phyloP scores from a whole-genome alignment of 2,797 vertebrate species.

The Siniperca scherzeri region DNA sequence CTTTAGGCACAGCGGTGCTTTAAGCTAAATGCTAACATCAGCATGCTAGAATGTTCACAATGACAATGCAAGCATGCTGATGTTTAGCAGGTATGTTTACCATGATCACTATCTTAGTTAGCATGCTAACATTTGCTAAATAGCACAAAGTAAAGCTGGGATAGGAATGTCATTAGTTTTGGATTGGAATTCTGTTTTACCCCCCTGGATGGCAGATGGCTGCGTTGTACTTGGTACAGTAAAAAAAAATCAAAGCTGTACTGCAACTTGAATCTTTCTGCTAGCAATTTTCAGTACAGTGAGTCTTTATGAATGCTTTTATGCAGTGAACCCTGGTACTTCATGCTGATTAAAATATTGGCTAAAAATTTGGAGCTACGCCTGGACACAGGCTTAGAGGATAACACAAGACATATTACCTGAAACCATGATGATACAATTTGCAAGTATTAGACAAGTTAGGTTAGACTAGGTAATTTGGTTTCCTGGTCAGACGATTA shows the following conservation, averaged over 20 bases:
- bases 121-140: neutral
- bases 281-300: neutral
- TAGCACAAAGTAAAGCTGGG: neutral
- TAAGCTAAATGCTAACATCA: no score
- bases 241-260: neutral
- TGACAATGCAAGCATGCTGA: neutral
- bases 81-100: neutral
- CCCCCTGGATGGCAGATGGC: neutral
- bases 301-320: neutral
- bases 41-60: neutral
- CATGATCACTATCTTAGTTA: neutral
- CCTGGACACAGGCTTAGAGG: slow-evolving; percentile 1
- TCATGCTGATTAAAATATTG: slow-evolving; percentile 8
- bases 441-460: slow-evolving; percentile 11
- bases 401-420: neutral
- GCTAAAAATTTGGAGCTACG: neutral
- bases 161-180: neutral
- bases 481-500: neutral
- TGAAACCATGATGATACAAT: neutral
- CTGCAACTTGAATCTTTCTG: neutral
- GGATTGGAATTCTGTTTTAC: neutral
- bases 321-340: slow-evolving; percentile 10
- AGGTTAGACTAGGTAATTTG: slow-evolving; percentile 7
- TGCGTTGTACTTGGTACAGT: neutral
- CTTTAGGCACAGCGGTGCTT: no score